phyloP scores from a whole-genome alignment of 2,113 vertebrate genomes.

The Holacanthus passer region DNA sequence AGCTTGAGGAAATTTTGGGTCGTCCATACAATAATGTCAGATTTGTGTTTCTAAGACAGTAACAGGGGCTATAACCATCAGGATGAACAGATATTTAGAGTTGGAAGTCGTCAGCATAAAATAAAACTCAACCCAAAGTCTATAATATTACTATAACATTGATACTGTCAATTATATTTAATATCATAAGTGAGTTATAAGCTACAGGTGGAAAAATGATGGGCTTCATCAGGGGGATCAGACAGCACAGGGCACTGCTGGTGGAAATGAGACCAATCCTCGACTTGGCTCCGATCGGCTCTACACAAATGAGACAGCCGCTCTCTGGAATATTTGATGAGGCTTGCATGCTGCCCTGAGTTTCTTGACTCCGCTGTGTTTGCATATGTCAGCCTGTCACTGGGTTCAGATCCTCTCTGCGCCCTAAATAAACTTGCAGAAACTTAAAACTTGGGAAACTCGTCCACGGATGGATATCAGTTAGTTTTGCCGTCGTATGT shows the following conservation, averaged over 20 bases:
- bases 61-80: background rate
- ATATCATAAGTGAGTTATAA: too few relatives aligned
- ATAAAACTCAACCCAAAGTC: background rate
- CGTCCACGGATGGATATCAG: background rate
- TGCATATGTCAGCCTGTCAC: background rate
- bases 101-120: background rate
- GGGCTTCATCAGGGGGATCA: background rate
- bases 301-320: background rate
- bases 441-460: background rate
- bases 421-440: background rate
- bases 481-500: background rate
- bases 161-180: background rate
- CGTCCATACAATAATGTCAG: background rate
- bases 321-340: conserved; percentile 1
- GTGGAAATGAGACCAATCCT: background rate
- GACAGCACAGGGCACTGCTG: background rate
- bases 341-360: background rate
- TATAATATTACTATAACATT: background rate
- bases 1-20: background rate
- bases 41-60: background rate
- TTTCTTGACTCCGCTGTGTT: background rate
- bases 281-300: background rate
- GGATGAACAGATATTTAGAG: background rate
- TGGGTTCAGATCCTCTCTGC: background rate
- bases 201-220: background rate